Base-by-base conservation (phyloP, 92 coral and sea anemone genomes). In the Scolanthus callimorphus region DNA sequence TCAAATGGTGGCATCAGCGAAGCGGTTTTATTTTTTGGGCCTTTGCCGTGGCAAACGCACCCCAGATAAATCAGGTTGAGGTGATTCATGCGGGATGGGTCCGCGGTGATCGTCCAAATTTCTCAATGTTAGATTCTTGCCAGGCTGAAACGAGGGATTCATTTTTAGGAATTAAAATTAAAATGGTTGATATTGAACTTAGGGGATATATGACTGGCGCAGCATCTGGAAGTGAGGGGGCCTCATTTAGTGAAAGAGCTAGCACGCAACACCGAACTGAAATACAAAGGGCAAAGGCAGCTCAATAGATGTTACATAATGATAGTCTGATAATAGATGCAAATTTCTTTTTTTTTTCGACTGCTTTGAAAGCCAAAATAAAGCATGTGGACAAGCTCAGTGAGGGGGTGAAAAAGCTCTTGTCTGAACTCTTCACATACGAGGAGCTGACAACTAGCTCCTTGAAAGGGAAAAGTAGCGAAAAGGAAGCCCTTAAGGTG, bases 21-120 rank as follows among this genome's bases (percentile, higher is more conserved):
- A 44, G 70, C 11, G 77, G 77, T 25, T 70, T 47, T 37, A 59
- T 70, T 9, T 70, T 70, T 46, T 49, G 60, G 13, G 77, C 70
- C 4, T 71, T 70, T 60, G 44, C 77, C 24, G 23, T 43, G 19
- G 46, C 70, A 52, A 34, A 60, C 25, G 77, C 59, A 20, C 77
- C 70, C 4, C 59, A 48, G 10, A 70, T 70, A 60, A 70, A 70
- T 17, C 77, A 59, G 17, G 62, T 49, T 25, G 52, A 41, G 45
- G 57, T 64, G 11, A 72, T 72, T 45, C 65, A 63, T 49, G 60
- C 65, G 37, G 51, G 80, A 17, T 63, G 73, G 73, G 46, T 49
- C 34, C 65, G 64, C 58, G 27, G 65, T 8, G 80, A 73, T 56
- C 70, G 65, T 26, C 23, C 38, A 17, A 72, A 52, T 50, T 41